These are phyloP conservation scores for Caenorhabditis briggsae DNA, from an alignment of 1,140 invertebrate species.

Conservation along the genomic window DNA sequence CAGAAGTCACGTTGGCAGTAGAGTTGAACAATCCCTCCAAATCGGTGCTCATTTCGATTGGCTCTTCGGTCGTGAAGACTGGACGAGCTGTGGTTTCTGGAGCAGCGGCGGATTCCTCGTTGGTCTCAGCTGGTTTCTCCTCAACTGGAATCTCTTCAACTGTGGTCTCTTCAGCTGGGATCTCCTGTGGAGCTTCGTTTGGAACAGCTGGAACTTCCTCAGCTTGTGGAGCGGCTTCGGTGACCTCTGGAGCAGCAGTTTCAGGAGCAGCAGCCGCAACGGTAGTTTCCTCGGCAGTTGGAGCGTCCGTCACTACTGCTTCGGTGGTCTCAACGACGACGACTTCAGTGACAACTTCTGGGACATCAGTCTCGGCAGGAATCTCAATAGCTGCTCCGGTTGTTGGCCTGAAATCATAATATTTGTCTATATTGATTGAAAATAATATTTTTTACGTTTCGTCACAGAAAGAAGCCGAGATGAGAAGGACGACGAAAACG, in stretches of 20 bases:
- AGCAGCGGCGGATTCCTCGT: neutral
- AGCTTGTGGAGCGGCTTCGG: neutral
- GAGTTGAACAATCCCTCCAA: neutral
- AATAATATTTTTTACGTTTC: neutral
- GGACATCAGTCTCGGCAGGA: neutral
- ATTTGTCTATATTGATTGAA: too few species aligned
- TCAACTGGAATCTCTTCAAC: neutral
- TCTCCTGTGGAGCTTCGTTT: too few species aligned
- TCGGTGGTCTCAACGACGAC: too few species aligned
- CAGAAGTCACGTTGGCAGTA: neutral
- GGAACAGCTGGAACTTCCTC: too few species aligned
- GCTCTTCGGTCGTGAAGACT: neutral
- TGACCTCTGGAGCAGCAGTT: neutral
- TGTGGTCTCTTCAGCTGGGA: neutral
- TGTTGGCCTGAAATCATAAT: too few species aligned
- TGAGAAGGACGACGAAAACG: neutral
- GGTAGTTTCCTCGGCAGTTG: neutral
- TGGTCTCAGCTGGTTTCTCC: neutral
- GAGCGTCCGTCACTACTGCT: neutral
- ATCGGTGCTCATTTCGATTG: neutral
- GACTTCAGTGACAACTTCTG: neutral
- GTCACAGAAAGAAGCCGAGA: neutral
- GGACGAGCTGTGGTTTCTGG: slow-evolving; percentile 15
- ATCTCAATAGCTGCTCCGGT: too few species aligned
- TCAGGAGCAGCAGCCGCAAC: neutral